phyloP scores from a whole-genome alignment of 2,797 vertebrate genomes.

The Saxicola maurus region DNA sequence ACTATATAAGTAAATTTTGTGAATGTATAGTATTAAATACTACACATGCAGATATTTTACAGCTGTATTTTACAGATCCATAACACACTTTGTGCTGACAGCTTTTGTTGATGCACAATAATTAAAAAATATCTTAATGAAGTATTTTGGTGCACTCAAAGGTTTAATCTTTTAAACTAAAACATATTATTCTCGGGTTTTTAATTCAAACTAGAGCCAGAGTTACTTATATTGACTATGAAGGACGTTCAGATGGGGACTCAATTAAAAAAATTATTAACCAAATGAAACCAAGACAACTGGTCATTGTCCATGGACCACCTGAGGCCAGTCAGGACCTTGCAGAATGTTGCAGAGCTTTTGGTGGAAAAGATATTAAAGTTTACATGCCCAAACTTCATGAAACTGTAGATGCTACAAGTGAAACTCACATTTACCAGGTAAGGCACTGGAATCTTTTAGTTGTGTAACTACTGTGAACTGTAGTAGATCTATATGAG shows the following conservation, averaged over 20 bases:
- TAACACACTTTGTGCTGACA: not conserved
- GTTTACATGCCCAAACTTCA: constrained; percentile 95
- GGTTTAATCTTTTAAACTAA: not conserved
- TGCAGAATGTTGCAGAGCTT: constrained; percentile 93
- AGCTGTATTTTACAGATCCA: not conserved
- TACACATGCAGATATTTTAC: not conserved
- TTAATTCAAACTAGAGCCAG: constrained; percentile 79
- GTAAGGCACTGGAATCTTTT: constrained; percentile 59
- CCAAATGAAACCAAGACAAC: constrained; percentile 96
- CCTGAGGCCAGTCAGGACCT: constrained; percentile 93
- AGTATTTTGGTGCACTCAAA: not conserved
- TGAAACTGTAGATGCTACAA: constrained; percentile 95
- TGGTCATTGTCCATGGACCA: constrained; percentile 91
- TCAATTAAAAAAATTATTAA: constrained; percentile 99
- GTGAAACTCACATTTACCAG: constrained; percentile 98
- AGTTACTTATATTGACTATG: constrained; percentile 94
- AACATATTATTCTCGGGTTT: not conserved
- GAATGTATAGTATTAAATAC: not conserved
- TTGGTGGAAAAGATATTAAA: constrained; percentile 96
- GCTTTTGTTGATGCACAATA: not conserved
- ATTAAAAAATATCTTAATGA: not conserved
- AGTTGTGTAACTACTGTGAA: not conserved
- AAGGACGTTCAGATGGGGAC: constrained; percentile 96
- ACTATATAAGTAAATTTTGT: not conserved
- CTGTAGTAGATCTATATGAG: not conserved